phyloP scores from a whole-genome alignment of 2,797 vertebrate species.

The Acropternis orthonyx region DNA sequence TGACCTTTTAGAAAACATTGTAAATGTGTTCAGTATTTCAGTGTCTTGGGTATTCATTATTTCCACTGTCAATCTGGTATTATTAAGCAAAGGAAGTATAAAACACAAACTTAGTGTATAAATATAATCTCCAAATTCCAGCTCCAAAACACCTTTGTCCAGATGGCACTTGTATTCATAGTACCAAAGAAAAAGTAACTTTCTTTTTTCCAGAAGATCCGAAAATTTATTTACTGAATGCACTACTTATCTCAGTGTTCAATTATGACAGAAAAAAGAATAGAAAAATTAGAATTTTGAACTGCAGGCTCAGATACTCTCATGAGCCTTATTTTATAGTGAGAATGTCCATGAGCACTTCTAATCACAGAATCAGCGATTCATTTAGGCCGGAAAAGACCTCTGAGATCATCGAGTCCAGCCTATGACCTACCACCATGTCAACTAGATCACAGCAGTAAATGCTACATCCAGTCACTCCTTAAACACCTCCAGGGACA shows the following conservation, averaged over 20 bases:
- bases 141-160: neutral
- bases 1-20: neutral
- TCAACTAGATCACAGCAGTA: neutral
- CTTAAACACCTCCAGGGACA: neutral
- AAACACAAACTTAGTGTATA: neutral
- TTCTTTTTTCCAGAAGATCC: neutral
- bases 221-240: neutral
- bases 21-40: neutral
- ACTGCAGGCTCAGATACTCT: neutral
- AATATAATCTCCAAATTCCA: neutral
- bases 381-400: neutral
- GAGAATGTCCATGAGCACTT: neutral
- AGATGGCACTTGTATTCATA: neutral
- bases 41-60: neutral
- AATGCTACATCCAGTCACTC: neutral
- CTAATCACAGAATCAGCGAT: neutral
- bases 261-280: neutral
- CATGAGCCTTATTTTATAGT: neutral
- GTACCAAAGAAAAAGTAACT: neutral
- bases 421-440: neutral
- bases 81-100: neutral
- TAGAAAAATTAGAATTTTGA: neutral
- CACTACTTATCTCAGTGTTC: neutral
- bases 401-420: neutral
- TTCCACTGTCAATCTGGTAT: neutral